Evolutionary conservation across 2,888 invertebrate genomes (phyloP).

Genomic region (Sylvicola fuscatus): DNA sequence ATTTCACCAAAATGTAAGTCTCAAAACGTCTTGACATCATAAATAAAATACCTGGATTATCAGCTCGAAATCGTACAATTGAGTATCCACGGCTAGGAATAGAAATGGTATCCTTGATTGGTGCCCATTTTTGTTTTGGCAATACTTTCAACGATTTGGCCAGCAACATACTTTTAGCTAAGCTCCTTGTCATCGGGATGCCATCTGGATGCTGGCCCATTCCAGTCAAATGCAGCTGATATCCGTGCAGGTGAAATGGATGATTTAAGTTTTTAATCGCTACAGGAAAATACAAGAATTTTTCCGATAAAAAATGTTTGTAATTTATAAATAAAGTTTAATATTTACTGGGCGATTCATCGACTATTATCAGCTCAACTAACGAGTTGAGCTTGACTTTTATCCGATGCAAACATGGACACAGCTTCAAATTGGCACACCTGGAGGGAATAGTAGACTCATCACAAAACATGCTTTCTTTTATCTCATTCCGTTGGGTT

Average conservation of each 20-base stretch:
- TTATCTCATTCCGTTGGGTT: slow-evolving; percentile 32
- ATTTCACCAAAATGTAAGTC: too few relatives aligned
- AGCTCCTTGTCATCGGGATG: slow-evolving; percentile 10
- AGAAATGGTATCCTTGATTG: slow-evolving; percentile 17
- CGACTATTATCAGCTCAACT: slow-evolving; percentile 8
- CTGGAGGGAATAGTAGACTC: slow-evolving; percentile 9
- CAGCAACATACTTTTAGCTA: slow-evolving; percentile 10
- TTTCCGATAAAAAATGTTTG: too few relatives aligned
- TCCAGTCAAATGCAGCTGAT: slow-evolving; percentile 19
- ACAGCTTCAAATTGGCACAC: slow-evolving; percentile 10
- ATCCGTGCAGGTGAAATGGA: slow-evolving; percentile 22
- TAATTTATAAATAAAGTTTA: slow-evolving; percentile 7
- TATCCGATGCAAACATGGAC: slow-evolving; percentile 14
- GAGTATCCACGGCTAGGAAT: slow-evolving; percentile 18
- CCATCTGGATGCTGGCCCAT: slow-evolving; percentile 12
- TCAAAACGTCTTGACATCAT: too few relatives aligned
- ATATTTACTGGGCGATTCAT: slow-evolving; percentile 4
- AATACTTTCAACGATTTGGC: not conserved
- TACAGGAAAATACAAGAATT: slow-evolving; percentile 5
- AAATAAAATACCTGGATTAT: slow-evolving; percentile 13
- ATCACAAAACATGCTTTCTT: slow-evolving; percentile 16
- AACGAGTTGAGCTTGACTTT: slow-evolving; percentile 12
- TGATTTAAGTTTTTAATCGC: slow-evolving; percentile 17
- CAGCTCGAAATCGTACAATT: slow-evolving; percentile 14
- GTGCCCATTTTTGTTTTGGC: not conserved